Evolutionary conservation across 2,888 invertebrate species (phyloP).

Genomic region (Drosophila lutescens): DNA sequence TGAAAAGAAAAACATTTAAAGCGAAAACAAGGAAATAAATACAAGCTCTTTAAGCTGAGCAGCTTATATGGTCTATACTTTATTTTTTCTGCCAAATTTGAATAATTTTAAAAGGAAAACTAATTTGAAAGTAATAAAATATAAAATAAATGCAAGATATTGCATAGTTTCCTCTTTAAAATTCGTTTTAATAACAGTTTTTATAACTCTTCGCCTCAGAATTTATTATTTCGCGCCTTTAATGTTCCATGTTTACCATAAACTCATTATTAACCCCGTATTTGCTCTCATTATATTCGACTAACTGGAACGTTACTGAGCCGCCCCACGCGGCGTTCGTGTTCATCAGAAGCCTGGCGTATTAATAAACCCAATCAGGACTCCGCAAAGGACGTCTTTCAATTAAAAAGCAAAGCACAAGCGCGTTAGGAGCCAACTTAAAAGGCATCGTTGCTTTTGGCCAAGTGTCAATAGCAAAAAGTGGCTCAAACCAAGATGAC

Average conservation of each 20-base stretch:
- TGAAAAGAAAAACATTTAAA: not conserved
- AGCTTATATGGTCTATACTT: not conserved
- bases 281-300: constrained; percentile 13
- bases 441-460: constrained; percentile 38
- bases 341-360: constrained; percentile 5
- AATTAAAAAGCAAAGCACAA: constrained; percentile 49
- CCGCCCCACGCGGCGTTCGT: too few relatives aligned
- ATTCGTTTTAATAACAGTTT: not conserved
- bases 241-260: not conserved
- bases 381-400: constrained; percentile 38
- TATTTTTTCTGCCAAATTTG: not conserved
- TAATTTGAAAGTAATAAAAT: too few relatives aligned
- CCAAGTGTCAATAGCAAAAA: constrained; percentile 68
- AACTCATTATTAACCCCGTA: constrained; percentile 4
- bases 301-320: not conserved
- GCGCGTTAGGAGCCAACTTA: constrained; percentile 17
- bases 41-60: not conserved
- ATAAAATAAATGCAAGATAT: too few relatives aligned
- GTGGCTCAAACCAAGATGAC: constrained; percentile 59
- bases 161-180: not conserved
- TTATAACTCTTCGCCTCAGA: too few relatives aligned
- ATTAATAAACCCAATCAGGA: constrained; percentile 43
- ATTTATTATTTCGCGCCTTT: not conserved
- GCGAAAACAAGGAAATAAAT: not conserved
- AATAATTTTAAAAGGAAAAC: not conserved